Percentiles rank a stretch among this genome's conserved stretches.
Conservation (phyloP, 2,113 vertebrate species). For the Oryctolagus cuniculus region DNA sequence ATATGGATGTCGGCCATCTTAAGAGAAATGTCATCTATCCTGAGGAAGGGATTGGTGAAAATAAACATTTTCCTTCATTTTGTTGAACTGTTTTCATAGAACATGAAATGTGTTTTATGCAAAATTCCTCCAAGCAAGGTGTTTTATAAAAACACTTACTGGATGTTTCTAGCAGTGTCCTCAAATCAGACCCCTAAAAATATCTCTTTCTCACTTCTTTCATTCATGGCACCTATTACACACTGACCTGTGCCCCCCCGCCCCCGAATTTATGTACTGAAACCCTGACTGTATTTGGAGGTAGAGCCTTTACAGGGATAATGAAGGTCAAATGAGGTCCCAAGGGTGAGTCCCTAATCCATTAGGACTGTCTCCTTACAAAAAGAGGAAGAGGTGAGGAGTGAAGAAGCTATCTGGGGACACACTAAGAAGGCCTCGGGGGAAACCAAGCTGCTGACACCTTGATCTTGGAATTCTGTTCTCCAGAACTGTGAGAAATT, state of each 20-base stretch:
- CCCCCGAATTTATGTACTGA: neutral
- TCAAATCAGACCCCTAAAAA: neutral
- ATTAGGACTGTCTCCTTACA: neutral
- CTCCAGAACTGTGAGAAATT: neutral
- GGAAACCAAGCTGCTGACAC: neutral
- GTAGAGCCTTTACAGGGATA: neutral
- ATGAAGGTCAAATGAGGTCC: neutral
- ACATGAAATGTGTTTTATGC: neutral
- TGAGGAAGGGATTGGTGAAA: neutral
- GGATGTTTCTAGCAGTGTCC: neutral
- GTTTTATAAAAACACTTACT: neutral
- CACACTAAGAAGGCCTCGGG: neutral
- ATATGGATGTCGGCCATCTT: neutral
- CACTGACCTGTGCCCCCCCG: neutral
- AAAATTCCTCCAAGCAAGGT: neutral
- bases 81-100: neutral
- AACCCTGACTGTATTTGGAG: neutral
- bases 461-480: neutral
- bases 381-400: neutral
- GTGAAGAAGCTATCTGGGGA: neutral
- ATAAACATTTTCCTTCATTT: slow-evolving; percentile 17
- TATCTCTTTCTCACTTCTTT: neutral
- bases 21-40: neutral
- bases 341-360: neutral
- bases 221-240: neutral